Percentiles rank a stretch among this genome's conserved stretches.
These are phyloP conservation scores for Machaerirhynchus nigripectus DNA, from an alignment of 2,113 vertebrate genomes.

Conservation along the genomic window DNA sequence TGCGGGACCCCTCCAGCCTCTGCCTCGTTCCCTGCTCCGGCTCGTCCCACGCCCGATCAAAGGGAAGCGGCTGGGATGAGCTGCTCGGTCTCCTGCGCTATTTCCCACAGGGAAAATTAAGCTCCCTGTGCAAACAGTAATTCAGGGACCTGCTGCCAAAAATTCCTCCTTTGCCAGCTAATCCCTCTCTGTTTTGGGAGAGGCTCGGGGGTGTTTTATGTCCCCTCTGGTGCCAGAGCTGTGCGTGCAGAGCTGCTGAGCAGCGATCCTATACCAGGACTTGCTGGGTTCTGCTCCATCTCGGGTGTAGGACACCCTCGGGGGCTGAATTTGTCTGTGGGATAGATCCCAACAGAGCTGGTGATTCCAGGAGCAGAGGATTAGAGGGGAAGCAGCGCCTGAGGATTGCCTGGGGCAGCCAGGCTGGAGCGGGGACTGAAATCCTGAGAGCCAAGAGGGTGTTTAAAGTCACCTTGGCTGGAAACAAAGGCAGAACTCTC, in stretches of 20 bases:
- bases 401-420: background rate
- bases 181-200: background rate
- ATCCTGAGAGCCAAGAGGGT: background rate
- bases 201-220: background rate
- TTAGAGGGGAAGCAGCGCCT: background rate
- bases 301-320: background rate
- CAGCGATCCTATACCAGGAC: fast-evolving
- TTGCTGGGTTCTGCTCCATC: background rate
- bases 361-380: background rate
- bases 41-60: fast-evolving
- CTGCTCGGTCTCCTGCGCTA: fast-evolving
- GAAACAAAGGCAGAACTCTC: background rate
- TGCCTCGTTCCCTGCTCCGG: background rate
- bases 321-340: background rate
- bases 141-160: background rate
- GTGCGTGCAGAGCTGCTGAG: background rate
- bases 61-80: background rate
- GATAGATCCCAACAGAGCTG: background rate
- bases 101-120: background rate
- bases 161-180: background rate
- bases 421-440: fast-evolving
- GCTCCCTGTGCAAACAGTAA: background rate
- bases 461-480: constrained; percentile 4
- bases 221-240: background rate
- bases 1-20: background rate